These are phyloP conservation scores for Protonibea diacanthus DNA, from an alignment of 2,797 vertebrate genomes.

Conservation along the genomic window DNA sequence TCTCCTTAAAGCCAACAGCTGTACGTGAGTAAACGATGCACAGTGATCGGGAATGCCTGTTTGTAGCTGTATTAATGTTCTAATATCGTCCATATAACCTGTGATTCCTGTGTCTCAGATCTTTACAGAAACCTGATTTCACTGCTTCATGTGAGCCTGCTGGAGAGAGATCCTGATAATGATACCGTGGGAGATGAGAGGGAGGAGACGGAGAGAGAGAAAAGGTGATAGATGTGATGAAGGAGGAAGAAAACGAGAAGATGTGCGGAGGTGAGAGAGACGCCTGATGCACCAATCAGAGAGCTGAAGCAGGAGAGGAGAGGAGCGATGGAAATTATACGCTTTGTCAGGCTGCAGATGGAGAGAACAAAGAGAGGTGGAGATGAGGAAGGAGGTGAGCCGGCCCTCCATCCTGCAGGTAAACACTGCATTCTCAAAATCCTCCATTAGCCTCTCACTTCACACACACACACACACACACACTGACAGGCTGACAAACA, in stretches of 20 bases:
- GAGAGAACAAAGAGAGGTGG: slow-evolving; percentile 3
- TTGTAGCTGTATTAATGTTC: background rate
- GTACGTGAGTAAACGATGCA: too few relatives aligned
- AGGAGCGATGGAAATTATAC: slow-evolving; percentile 13
- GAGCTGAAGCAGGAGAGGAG: slow-evolving; percentile 6
- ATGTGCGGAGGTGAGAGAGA: background rate
- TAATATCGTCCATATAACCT: too few relatives aligned
- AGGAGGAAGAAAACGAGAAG: background rate
- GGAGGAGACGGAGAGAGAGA: background rate
- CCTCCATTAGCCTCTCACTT: slow-evolving; percentile 7
- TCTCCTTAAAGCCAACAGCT: too few relatives aligned
- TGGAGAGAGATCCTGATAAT: background rate
- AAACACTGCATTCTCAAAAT: slow-evolving; percentile 1
- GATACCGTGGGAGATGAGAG: background rate
- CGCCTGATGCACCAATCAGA: background rate
- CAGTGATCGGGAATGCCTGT: background rate
- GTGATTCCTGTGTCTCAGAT: too few relatives aligned
- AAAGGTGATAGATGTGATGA: background rate
- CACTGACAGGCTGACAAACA: slow-evolving; percentile 3
- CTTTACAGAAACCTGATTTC: too few relatives aligned
- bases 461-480: background rate
- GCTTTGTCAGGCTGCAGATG: slow-evolving; percentile 7
- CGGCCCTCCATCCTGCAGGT: background rate
- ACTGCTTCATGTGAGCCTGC: background rate
- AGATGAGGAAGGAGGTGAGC: background rate